Conservation (phyloP, 2,888 invertebrate genomes). For the Pteria penguin region DNA sequence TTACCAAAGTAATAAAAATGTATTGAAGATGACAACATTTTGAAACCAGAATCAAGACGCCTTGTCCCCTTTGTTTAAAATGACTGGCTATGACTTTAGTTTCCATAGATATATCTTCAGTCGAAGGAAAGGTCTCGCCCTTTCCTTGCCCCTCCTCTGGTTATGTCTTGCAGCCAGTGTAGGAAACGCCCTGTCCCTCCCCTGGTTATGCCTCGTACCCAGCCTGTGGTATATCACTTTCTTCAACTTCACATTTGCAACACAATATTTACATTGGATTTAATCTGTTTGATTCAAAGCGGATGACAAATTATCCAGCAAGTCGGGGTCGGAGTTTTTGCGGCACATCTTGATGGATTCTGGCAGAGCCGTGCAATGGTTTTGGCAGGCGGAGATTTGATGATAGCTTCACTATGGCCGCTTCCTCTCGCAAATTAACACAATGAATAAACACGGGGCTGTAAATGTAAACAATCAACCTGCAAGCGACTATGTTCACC, state of each 20-base stretch:
- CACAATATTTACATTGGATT: constrained; percentile 38
- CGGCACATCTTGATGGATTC: constrained; percentile 26
- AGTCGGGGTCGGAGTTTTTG: constrained; percentile 37
- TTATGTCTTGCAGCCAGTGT: no score
- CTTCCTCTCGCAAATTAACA: constrained; percentile 65
- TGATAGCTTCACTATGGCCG: constrained; percentile 41
- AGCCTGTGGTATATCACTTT: not conserved
- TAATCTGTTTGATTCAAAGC: constrained; percentile 35
- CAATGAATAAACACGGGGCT: constrained; percentile 64
- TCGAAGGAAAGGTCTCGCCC: no score
- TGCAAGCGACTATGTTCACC: constrained; percentile 32
- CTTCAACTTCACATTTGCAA: not conserved
- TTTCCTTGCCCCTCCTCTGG: no score
- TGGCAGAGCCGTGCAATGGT: constrained; percentile 27
- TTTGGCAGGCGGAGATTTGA: constrained; percentile 38
- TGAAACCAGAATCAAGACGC: no score
- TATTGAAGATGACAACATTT: no score
- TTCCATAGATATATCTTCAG: no score
- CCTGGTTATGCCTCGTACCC: not conserved
- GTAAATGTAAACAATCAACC: constrained; percentile 59
- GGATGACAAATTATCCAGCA: constrained; percentile 43
- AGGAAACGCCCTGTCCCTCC: no score
- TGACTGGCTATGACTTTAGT: no score
- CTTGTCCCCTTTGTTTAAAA: no score
- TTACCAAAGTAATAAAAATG: no score